A percentile compares a stretch with the other conserved stretches of the same genome.
phyloP scores from a whole-genome alignment of 2,888 invertebrate species.

The Patella pellucida region DNA sequence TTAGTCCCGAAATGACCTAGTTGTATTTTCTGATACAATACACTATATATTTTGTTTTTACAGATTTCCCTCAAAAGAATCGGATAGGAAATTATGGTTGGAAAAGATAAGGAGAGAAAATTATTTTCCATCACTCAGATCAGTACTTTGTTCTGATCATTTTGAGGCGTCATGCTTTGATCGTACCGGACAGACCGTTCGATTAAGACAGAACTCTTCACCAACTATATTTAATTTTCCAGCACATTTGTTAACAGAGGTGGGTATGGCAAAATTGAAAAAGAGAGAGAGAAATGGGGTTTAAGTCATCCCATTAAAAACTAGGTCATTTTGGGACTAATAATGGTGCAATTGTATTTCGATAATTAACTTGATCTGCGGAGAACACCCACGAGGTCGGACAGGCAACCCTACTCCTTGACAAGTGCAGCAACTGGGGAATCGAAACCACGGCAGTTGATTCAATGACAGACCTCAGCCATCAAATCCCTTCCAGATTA shows the following conservation, averaged over 20 bases:
- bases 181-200: constrained; percentile 3
- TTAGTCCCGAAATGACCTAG: too few species aligned
- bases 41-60: neutral
- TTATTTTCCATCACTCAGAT: neutral
- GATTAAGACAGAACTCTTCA: neutral
- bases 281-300: too few species aligned
- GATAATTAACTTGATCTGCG: too few species aligned
- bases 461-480: too few species aligned
- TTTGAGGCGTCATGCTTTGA: constrained; percentile 17
- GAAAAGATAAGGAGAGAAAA: neutral
- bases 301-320: too few species aligned
- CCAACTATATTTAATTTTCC: constrained; percentile 14
- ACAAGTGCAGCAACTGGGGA: too few species aligned
- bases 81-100: neutral
- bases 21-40: neutral
- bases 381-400: too few species aligned
- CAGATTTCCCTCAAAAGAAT: neutral
- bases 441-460: too few species aligned
- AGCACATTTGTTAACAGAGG: neutral
- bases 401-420: too few species aligned
- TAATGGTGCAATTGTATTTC: too few species aligned
- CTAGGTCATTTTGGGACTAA: too few species aligned
- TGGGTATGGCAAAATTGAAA: neutral
- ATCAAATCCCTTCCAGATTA: too few species aligned
- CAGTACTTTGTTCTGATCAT: constrained; percentile 14